These are phyloP conservation scores for Patiria miniata DNA, from an alignment of 35 echinoderm and acorn worm genomes.

Conservation along the genomic window DNA sequence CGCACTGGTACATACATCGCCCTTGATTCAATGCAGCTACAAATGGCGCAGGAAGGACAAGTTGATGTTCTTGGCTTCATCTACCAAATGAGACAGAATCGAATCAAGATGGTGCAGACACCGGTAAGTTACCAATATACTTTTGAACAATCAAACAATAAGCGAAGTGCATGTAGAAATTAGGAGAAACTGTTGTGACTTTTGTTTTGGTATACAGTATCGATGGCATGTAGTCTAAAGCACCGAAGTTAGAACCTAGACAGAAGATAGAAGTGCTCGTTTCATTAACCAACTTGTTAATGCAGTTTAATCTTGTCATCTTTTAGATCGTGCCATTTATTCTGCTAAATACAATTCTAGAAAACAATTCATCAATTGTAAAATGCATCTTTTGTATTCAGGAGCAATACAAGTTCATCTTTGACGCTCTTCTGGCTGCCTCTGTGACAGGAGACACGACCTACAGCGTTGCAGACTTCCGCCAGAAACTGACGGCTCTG, in stretches of 20 bases:
- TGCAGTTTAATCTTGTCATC: no score
- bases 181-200: no score
- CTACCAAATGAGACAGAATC: constrained; percentile 24
- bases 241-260: no score
- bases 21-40: constrained; percentile 61
- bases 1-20: constrained; percentile 58
- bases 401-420: constrained; percentile 74
- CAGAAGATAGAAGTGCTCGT: no score
- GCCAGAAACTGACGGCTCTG: background rate
- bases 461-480: background rate
- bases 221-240: no score
- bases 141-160: background rate
- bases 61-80: constrained; percentile 61
- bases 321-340: no score
- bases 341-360: no score
- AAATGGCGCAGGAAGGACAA: constrained; percentile 36
- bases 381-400: background rate
- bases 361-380: no score
- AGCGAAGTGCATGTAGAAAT: no score
- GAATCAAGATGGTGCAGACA: constrained; percentile 57
- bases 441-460: constrained; percentile 33
- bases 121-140: constrained; percentile 15
- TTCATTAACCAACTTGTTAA: no score
- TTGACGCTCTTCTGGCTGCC: constrained; percentile 55
- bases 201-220: no score